Conservation (phyloP, 2,888 invertebrate species). For the Agrilus cyanescens region DNA sequence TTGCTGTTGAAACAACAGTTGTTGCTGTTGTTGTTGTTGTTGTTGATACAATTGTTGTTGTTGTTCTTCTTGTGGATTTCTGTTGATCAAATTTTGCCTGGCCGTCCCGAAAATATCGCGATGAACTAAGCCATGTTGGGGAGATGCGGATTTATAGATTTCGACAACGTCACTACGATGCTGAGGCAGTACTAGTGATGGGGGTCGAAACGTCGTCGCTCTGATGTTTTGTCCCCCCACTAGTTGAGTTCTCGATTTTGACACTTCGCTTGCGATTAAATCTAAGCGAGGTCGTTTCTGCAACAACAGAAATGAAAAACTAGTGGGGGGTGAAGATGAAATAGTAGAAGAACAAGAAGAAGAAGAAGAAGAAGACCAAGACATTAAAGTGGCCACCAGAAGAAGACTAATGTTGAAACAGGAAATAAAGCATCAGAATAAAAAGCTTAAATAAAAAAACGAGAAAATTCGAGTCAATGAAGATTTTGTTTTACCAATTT, state of each 20-base stretch:
- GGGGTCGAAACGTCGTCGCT: conserved; percentile 36
- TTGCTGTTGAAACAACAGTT: conserved; percentile 19
- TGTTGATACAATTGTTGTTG: conserved; percentile 14
- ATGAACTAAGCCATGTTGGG: conserved; percentile 17
- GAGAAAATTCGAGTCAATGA: too few species aligned
- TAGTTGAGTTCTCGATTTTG: conserved; percentile 24
- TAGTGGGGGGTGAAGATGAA: conserved; percentile 17
- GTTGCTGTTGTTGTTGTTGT: conserved; percentile 18
- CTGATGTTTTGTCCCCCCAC: conserved; percentile 32
- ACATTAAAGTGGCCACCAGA: too few species aligned
- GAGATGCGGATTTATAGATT: conserved; percentile 11
- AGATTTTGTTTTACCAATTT: too few species aligned
- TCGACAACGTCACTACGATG: conserved; percentile 11
- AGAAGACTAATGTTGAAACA: not conserved
- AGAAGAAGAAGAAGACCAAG: too few species aligned
- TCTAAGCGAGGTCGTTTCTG: conserved; percentile 32
- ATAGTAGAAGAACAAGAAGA: not conserved
- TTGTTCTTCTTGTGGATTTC: not conserved
- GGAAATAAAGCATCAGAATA: not conserved
- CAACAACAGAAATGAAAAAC: conserved; percentile 29
- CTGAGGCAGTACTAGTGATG: conserved; percentile 17
- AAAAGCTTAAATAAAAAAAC: not conserved
- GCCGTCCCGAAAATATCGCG: conserved; percentile 12
- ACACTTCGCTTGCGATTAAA: conserved; percentile 22
- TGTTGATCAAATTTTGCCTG: too few species aligned